Percentiles rank a stretch among this genome's conserved stretches.
Conservation (phyloP, 2,888 invertebrate species). For the Psylliodes chrysocephalus region DNA sequence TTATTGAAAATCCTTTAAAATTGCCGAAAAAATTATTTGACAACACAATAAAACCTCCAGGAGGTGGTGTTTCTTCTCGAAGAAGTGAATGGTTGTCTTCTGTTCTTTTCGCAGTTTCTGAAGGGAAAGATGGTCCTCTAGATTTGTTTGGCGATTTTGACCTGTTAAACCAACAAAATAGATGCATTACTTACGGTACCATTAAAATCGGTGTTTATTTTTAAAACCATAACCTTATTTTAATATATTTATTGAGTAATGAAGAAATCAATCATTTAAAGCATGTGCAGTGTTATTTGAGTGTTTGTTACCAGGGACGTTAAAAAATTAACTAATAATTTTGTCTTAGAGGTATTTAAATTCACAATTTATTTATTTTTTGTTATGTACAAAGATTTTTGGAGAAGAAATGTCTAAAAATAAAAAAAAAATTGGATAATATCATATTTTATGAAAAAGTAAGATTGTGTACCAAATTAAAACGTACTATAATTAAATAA, state of each 20-base stretch:
- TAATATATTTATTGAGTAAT: not conserved
- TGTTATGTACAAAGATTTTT: no score
- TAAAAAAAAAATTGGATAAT: no score
- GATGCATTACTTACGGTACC: constrained; percentile 30
- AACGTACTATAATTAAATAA: no score
- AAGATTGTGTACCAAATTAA: no score
- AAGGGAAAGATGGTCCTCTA: constrained; percentile 60
- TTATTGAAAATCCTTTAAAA: constrained; percentile 84
- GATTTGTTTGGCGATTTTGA: constrained; percentile 60
- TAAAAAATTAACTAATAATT: not conserved
- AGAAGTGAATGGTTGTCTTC: constrained; percentile 78
- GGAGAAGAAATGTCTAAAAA: no score
- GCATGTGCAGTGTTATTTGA: constrained; percentile 25
- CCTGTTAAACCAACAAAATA: constrained; percentile 53
- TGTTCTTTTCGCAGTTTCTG: constrained; percentile 66
- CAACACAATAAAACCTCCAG: constrained; percentile 42
- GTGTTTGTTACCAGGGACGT: not conserved
- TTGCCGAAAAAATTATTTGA: constrained; percentile 81
- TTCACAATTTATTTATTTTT: no score
- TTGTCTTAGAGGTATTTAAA: no score
- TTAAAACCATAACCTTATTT: constrained; percentile 16
- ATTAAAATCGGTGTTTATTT: not conserved
- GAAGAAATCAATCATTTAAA: constrained; percentile 34
- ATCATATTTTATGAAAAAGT: no score
- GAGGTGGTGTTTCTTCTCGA: constrained; percentile 56